A percentile compares a stretch with the other conserved stretches of the same genome.
Conservation (phyloP, 2,113 vertebrate genomes). For the Amblyornis subalaris region DNA sequence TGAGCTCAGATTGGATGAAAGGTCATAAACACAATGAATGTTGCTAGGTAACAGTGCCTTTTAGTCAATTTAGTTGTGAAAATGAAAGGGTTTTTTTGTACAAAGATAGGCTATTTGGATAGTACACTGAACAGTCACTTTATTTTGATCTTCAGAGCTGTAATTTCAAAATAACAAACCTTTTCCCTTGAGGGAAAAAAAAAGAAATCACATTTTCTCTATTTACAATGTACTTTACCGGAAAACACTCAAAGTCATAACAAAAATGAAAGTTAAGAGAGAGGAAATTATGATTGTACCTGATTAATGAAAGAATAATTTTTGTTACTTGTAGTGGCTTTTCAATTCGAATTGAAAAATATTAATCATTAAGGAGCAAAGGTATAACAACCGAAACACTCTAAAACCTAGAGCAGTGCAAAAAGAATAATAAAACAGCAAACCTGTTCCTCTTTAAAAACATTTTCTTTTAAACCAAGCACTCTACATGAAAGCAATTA, state of each 20-base stretch:
- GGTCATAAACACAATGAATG: conserved; percentile 84
- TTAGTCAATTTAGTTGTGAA: conserved; percentile 83
- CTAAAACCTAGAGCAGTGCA: conserved; percentile 13
- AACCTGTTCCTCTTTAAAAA: neutral
- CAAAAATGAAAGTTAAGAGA: conserved; percentile 41
- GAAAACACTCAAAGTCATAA: conserved; percentile 57
- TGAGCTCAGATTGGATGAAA: conserved; percentile 80
- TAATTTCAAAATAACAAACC: conserved; percentile 75
- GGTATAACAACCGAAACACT: conserved; percentile 26
- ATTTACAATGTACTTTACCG: conserved; percentile 50
- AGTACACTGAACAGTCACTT: conserved; percentile 80
- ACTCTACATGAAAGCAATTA: neutral
- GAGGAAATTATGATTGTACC: conserved; percentile 34
- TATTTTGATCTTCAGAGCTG: conserved; percentile 78
- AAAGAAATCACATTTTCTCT: conserved; percentile 27
- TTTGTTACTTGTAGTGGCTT: conserved; percentile 23
- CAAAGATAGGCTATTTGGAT: conserved; percentile 78
- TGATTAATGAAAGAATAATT: conserved; percentile 56
- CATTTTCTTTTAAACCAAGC: neutral
- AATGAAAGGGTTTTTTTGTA: conserved; percentile 76
- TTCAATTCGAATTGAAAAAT: conserved; percentile 41
- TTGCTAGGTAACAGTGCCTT: conserved; percentile 85
- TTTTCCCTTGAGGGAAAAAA: conserved; percentile 1
- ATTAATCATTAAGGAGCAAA: conserved; percentile 44
- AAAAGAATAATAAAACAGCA: neutral